These are phyloP conservation scores for Monopterus albus DNA, from an alignment of 2,113 vertebrate genomes.

Conservation along the genomic window DNA sequence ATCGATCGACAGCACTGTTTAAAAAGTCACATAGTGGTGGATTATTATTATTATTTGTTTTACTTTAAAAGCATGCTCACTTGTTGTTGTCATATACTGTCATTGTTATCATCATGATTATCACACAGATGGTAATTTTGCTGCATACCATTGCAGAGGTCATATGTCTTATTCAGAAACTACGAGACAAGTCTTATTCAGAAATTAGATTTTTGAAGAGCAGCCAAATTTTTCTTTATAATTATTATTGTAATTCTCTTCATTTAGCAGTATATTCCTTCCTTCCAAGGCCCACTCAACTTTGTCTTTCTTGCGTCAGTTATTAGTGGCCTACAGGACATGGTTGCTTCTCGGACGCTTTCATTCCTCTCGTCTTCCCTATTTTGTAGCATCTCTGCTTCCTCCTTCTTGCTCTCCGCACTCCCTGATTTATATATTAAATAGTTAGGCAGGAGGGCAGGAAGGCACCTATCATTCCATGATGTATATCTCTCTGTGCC, in stretches of 20 bases:
- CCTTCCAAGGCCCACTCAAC: constrained; percentile 6
- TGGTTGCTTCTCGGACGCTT: constrained; percentile 49
- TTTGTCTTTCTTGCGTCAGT: constrained; percentile 31
- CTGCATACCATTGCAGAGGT: constrained; percentile 1
- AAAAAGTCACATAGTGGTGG: constrained; percentile 30
- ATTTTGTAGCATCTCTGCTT: constrained; percentile 48
- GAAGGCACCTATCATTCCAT: constrained; percentile 83
- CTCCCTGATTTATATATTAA: constrained; percentile 84
- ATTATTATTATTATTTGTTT: not conserved
- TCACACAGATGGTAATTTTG: not conserved
- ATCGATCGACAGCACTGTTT: constrained; percentile 43
- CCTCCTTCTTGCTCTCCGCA: constrained; percentile 47
- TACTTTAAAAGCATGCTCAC: not conserved
- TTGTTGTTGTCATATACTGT: not conserved
- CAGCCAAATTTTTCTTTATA: not conserved
- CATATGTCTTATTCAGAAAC: not conserved
- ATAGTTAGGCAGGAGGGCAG: constrained; percentile 81
- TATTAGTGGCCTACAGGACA: constrained; percentile 61
- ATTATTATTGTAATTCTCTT: constrained; percentile 7
- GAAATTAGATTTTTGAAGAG: constrained; percentile 7
- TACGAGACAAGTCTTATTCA: no score
- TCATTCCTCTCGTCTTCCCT: constrained; percentile 41
- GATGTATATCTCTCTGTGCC: constrained; percentile 82
- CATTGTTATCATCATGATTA: not conserved
- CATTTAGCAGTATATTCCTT: not conserved